Evolutionary conservation across 2,113 vertebrate genomes (phyloP), one percentile per base, ranked within the genome.

Genomic region (Oncorhynchus clarkii): DNA sequence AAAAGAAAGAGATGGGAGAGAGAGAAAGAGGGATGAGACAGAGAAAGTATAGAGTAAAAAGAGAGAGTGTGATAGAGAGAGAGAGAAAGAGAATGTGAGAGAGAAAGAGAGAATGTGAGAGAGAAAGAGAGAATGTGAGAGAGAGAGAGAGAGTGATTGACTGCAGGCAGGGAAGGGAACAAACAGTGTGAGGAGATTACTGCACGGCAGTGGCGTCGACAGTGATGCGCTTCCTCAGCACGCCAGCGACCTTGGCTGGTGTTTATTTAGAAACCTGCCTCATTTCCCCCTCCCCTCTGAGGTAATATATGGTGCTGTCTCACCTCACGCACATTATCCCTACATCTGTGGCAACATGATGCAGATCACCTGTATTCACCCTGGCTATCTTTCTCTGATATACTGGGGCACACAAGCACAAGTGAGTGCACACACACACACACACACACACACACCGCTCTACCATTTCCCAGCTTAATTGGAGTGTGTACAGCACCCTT

Each of bases 181-280:
- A 88, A 89, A 88, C 84, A 76, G 68, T 9, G 68, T 9, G 57
- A 18, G 76, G 78, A 87, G 86, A 87, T 88, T 85, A 88, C 4
- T 9, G 51, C 51, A 54, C 3, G 49, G 14, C 49, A 54, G 49
- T 75, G 82, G 78, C 67, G 82, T 87, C 87, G 87, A 82, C 86
- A 79, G 82, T 65, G 80, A 88, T 75, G 84, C 57, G 45, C 49
- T 14, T 54, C 74, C 81, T 82, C 72, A 64, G 71, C 77, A 78
- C 83, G 77, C 79, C 80, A 74, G 82, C 83, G 79, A 81, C 83
- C 78, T 85, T 85, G 85, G 79, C 81, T 54, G 77, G 82, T 80
- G 87, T 89, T 89, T 89, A 89, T 86, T 87, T 86, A 80, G 84
- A 88, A 88, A 87, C 75, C 70, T 77, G 84, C 76, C 80, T 90